phyloP scores from a whole-genome alignment of 2,113 vertebrate genomes.

The Indicator maculatus region DNA sequence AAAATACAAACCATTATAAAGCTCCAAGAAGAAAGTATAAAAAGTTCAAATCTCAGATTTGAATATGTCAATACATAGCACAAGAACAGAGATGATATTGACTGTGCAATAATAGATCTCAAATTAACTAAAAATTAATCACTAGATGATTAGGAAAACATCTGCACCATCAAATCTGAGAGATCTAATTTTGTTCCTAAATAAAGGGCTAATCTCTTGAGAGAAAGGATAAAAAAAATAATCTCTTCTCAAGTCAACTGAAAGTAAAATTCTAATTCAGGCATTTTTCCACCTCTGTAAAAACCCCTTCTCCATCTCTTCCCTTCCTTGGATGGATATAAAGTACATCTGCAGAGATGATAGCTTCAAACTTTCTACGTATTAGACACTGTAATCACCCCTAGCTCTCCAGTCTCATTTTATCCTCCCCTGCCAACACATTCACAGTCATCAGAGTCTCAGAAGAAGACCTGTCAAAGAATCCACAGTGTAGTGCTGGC shows the following conservation, averaged over 20 bases:
- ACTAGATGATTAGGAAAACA: constrained; percentile 24
- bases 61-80: background rate
- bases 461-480: background rate
- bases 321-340: background rate
- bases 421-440: background rate
- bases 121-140: constrained; percentile 40
- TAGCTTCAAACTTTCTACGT: background rate
- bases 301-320: background rate
- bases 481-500: background rate
- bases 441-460: background rate
- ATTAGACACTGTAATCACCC: background rate
- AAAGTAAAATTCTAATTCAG: background rate
- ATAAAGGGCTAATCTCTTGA: constrained; percentile 7
- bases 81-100: background rate
- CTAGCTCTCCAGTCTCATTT: background rate
- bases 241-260: background rate
- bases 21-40: background rate
- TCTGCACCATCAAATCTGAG: background rate
- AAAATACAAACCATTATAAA: background rate
- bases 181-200: constrained; percentile 30
- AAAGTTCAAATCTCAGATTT: background rate
- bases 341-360: background rate
- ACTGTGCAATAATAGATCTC: background rate
- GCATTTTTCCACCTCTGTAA: background rate
- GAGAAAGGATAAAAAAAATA: background rate